phyloP scores from a whole-genome alignment of 2,797 vertebrate genomes.

The Acrossocheilus fasciatus region DNA sequence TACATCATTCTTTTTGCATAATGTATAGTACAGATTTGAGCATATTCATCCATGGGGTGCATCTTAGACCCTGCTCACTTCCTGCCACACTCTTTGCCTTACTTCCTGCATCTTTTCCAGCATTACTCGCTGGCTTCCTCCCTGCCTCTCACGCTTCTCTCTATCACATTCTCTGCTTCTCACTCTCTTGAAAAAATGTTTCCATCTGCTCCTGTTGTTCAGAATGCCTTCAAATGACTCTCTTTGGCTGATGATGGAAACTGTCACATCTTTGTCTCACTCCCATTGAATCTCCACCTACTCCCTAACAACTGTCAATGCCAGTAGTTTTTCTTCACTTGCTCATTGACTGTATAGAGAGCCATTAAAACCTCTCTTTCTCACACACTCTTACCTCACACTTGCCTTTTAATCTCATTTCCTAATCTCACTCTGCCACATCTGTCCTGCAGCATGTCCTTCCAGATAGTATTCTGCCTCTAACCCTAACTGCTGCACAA shows the following conservation, averaged over 20 bases:
- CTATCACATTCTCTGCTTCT: too few relatives aligned
- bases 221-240: neutral
- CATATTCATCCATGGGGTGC: neutral
- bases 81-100: neutral
- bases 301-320: neutral
- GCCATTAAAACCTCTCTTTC: conserved; percentile 14
- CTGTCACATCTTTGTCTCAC: neutral
- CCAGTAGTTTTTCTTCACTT: neutral
- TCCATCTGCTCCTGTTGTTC: neutral
- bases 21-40: neutral
- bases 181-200: neutral
- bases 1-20: neutral
- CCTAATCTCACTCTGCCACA: conserved; percentile 27
- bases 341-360: conserved; percentile 1
- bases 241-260: neutral
- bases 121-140: neutral
- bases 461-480: conserved; percentile 6
- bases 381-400: neutral
- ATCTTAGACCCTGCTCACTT: neutral
- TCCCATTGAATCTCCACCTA: neutral
- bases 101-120: neutral
- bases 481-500: neutral
- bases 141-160: neutral
- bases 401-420: conserved; percentile 5
- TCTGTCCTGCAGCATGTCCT: neutral